Evolutionary conservation across 2,888 invertebrate genomes (phyloP).

Genomic region (Osmoderma eremita): DNA sequence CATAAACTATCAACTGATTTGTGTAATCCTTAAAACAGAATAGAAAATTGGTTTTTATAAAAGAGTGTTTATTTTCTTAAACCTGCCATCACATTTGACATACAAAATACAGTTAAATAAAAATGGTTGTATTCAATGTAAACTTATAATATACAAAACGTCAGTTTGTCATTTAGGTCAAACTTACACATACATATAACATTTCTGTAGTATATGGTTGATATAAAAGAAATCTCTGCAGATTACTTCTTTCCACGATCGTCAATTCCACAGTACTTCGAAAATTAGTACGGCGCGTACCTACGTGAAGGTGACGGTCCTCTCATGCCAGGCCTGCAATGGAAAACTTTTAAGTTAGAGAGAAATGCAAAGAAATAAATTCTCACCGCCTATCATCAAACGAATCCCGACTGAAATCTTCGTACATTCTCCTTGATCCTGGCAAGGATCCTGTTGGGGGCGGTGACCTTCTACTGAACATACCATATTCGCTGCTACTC

Average conservation of each 20-base stretch:
- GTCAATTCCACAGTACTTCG: not conserved
- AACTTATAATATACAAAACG: slow-evolving; percentile 2
- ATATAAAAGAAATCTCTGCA: slow-evolving; percentile 5
- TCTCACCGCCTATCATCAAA: slow-evolving; percentile 85
- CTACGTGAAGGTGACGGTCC: slow-evolving; percentile 86
- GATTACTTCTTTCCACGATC: not conserved
- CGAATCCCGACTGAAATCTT: slow-evolving; percentile 88
- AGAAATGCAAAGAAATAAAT: not conserved
- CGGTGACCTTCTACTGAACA: slow-evolving; percentile 86
- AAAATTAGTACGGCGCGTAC: slow-evolving; percentile 81
- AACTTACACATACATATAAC: slow-evolving; percentile 15
- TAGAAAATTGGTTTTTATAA: not conserved
- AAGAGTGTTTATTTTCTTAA: slow-evolving; percentile 13
- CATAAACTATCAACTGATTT: too few species aligned
- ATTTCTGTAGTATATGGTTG: too few species aligned
- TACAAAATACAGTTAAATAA: slow-evolving; percentile 10
- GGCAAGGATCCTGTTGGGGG: slow-evolving; percentile 63
- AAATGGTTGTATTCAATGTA: not conserved
- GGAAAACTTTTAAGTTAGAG: slow-evolving; percentile 49
- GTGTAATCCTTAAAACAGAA: too few species aligned
- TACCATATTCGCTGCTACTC: slow-evolving; percentile 73
- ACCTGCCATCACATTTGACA: not conserved
- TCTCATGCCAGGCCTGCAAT: slow-evolving; percentile 78
- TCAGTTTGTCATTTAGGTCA: slow-evolving; percentile 6
- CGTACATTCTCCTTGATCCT: slow-evolving; percentile 75